Conservation (phyloP, 1,140 invertebrate species). For the Achroia grisella region DNA sequence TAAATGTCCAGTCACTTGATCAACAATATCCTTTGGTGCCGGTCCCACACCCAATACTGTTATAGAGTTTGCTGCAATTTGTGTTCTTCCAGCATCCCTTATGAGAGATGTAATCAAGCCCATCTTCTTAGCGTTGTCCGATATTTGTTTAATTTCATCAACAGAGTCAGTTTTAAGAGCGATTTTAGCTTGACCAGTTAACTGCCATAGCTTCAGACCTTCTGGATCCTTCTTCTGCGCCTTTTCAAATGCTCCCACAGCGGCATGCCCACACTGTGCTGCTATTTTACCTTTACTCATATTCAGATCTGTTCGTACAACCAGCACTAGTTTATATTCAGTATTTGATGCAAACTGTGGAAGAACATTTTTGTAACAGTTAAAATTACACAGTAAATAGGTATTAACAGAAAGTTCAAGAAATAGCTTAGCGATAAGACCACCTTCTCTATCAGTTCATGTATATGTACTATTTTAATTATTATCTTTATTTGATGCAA, state of each 20-base stretch:
- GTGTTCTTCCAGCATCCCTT: slow-evolving; percentile 92
- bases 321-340: slow-evolving; percentile 88
- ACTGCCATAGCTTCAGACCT: slow-evolving; percentile 83
- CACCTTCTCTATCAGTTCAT: no score
- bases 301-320: slow-evolving; percentile 91
- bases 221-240: slow-evolving; percentile 76
- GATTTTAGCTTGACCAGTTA: slow-evolving; percentile 87
- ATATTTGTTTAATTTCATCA: slow-evolving; percentile 78
- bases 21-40: slow-evolving; percentile 81
- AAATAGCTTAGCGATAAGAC: no score
- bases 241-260: slow-evolving; percentile 85
- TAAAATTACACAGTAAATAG: no score
- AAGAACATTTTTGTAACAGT: no score
- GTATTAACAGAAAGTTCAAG: no score
- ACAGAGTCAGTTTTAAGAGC: slow-evolving; percentile 84
- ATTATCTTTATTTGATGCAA: no score
- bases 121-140: slow-evolving; percentile 78
- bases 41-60: slow-evolving; percentile 95
- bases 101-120: slow-evolving; percentile 84
- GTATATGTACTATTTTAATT: no score
- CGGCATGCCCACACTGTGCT: slow-evolving; percentile 94
- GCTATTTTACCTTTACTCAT: slow-evolving; percentile 97
- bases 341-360: slow-evolving; percentile 49
- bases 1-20: slow-evolving; percentile 90
- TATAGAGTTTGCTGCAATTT: slow-evolving; percentile 87